phyloP scores from a whole-genome alignment of 1,140 invertebrate species.

The Drusus annulatus region DNA sequence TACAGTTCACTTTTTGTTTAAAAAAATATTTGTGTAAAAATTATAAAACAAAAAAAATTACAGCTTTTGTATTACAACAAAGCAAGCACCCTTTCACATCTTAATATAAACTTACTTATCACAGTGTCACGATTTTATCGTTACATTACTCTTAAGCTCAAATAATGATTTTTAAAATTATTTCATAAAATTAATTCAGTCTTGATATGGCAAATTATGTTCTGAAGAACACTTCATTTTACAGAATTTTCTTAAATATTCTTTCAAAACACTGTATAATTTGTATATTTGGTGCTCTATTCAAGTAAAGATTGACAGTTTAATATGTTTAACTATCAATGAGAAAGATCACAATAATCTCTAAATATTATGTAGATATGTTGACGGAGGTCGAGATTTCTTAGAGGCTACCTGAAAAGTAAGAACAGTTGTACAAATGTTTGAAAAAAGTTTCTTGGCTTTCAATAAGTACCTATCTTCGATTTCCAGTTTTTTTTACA shows the following conservation, averaged over 20 bases:
- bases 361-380: neutral
- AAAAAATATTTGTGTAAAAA: no score
- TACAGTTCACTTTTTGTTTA: neutral
- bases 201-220: no score
- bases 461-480: no score
- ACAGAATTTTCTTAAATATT: neutral
- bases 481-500: no score
- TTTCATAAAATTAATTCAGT: neutral
- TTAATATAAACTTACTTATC: neutral
- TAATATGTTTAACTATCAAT: neutral
- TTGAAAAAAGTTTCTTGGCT: no score
- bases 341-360: constrained; percentile 5
- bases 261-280: constrained; percentile 35
- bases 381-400: neutral
- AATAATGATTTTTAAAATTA: neutral
- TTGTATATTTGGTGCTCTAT: constrained; percentile 46
- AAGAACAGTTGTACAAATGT: no score
- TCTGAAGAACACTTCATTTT: no score
- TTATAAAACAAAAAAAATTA: constrained; percentile 20
- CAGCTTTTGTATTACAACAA: constrained; percentile 25
- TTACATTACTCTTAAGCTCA: neutral
- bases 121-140: neutral
- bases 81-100: neutral
- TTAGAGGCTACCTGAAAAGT: neutral
- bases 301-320: neutral